Evolutionary conservation across 2,888 invertebrate species (phyloP).

Genomic region (Laothoe populi): DNA sequence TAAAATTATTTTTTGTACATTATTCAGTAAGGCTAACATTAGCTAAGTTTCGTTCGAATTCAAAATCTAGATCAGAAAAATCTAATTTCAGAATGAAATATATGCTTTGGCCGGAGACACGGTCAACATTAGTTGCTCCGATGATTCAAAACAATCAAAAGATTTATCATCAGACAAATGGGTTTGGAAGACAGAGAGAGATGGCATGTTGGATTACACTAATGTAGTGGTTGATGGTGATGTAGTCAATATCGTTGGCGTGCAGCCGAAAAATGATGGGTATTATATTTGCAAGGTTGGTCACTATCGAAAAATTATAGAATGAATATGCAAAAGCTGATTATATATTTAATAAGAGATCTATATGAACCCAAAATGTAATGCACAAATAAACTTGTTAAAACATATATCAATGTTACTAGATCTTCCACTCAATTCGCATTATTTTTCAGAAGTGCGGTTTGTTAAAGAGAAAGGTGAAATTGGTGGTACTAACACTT

Average conservation of each 20-base stretch:
- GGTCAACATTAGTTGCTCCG: conserved; percentile 45
- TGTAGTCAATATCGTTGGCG: conserved; percentile 42
- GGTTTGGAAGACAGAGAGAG: conserved; percentile 48
- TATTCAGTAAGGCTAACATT: not conserved
- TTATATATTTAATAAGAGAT: too few species aligned
- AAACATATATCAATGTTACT: too few species aligned
- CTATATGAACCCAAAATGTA: too few species aligned
- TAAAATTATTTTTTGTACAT: too few species aligned
- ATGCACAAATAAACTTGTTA: too few species aligned
- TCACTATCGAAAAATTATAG: conserved; percentile 36
- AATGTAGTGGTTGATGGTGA: conserved; percentile 46
- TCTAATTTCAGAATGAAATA: conserved; percentile 51
- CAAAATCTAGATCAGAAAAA: not conserved
- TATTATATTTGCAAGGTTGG: conserved; percentile 53
- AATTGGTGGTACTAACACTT: not conserved
- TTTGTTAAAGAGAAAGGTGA: not conserved
- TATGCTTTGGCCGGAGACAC: conserved; percentile 51
- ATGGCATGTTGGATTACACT: conserved; percentile 41
- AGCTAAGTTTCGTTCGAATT: not conserved
- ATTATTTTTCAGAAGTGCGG: conserved; percentile 1
- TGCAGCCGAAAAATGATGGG: conserved; percentile 49
- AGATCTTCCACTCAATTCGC: too few species aligned
- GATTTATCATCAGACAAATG: conserved; percentile 24
- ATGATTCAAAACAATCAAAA: not conserved
- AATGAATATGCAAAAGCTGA: too few species aligned